Evolutionary conservation across 1,140 invertebrate genomes (phyloP), one percentile per base, ranked within the genome.

Genomic region (Magallana gigas): DNA sequence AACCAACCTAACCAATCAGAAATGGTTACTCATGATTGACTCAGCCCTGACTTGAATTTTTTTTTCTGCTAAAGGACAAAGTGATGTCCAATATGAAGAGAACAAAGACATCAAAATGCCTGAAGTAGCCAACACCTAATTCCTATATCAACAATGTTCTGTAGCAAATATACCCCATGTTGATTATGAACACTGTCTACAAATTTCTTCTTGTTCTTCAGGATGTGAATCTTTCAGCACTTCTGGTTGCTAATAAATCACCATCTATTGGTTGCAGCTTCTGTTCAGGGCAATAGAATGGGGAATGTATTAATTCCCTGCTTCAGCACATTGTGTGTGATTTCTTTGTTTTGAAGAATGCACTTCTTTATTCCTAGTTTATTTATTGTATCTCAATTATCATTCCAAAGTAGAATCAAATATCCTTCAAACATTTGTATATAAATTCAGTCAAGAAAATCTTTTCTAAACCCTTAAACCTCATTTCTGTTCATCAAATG

Each of bases 231-330:
- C 68, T 76, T 76, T 76, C 68, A 76, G 8, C 68, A 76, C 68
- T 29, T 76, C 23, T 76, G 68, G 68, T 76, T 12, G 68, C 68
- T 76, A 76, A 76, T 76, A 76, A 76, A 76, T 76, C 68, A 76
- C 18, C 12, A 76, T 76, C 18, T 29, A 18, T 76, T 76, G 68
- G 18, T 76, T 29, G 48, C 68, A 76, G 68, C 68, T 29, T 29
- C 68, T 76, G 68, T 76, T 11, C 23, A 36, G 7, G 9, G 11
- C 36, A 23, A 29, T 36, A 9, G 23, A 76, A 76, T 12, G 23
- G 68, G 8, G 23, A 29, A 14, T 76, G 68, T 76, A 29, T 76
- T 23, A 76, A 76, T 76, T 76, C 23, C 68, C 23, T 12, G 12
- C 14, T 76, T 76, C 36, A 48, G 68, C 8, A 76, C 68, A 76